Evolutionary conservation across 1,140 invertebrate genomes (phyloP), one percentile per base, ranked within the genome.

Genomic region (Asbolus verrucosus): DNA sequence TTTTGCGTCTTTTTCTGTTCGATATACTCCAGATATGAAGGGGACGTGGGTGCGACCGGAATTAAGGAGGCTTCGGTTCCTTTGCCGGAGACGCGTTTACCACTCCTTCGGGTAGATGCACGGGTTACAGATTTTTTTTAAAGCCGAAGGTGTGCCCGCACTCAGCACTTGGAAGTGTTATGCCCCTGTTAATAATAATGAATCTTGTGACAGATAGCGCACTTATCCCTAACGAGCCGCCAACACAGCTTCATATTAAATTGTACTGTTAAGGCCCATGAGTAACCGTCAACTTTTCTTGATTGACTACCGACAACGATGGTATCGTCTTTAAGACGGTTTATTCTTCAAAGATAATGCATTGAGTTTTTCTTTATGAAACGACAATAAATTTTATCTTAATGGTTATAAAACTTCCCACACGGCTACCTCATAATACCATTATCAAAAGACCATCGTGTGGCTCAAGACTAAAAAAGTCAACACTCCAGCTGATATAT

Each of bases 41-140:
- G 24, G 46, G 36, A 65, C 21, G 62, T 65, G 62, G 69, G 69
- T 70, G 69, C 39, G 61, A 65, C 46, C 38, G 62, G 62, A 65
- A 65, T 65, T 65, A 65, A 65, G 62, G 41, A 65, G 62, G 11
- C 39, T 46, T 65, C 33, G 39, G 41, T 30, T 62, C 59, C 30
- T 60, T 60, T 60, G 31, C 24, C 19, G 21, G 14, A 8, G 50
- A 62, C 59, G 5, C 27, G 36, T 62, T 19, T 18, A 62, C 59
- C 59, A 62, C 59, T 62, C 59, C 59, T 62, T 62, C 18, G 36
- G 36, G 14, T 62, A 33, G 14, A 62, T 15, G 14, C 11, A n/a
- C 14, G 15, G 16, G 14, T 18, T 62, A 61, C 54, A 61, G 54
- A 61, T 62, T 62, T 62, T 60, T 41, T 46, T 46, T 46, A 14